phyloP scores from a whole-genome alignment of 2,797 vertebrate genomes.

The Danio aesculapii region DNA sequence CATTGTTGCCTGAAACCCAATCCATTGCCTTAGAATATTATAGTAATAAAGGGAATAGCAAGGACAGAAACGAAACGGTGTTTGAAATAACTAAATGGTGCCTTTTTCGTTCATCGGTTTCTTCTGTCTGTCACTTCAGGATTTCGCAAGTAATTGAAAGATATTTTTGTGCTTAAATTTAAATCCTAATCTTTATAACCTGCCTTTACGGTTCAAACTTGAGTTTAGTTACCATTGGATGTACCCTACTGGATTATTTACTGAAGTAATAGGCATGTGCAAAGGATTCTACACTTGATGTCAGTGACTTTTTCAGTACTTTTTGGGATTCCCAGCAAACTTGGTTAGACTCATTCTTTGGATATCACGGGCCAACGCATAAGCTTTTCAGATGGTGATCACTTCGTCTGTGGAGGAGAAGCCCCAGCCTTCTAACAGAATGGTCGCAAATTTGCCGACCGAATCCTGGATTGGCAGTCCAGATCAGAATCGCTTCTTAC shows the following conservation, averaged over 20 bases:
- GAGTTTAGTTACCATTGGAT: slow-evolving; percentile 63
- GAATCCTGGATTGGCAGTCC: slow-evolving; percentile 83
- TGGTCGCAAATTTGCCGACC: slow-evolving; percentile 82
- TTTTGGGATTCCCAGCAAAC: slow-evolving; percentile 61
- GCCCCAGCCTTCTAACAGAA: slow-evolving; percentile 82
- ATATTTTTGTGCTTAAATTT: slow-evolving; percentile 64
- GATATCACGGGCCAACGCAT: slow-evolving; percentile 72
- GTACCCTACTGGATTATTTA: slow-evolving; percentile 56
- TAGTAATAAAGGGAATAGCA: slow-evolving; percentile 76
- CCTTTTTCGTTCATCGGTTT: slow-evolving; percentile 80
- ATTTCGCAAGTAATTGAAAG: slow-evolving; percentile 72
- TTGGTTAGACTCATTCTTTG: slow-evolving; percentile 74
- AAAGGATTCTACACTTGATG: slow-evolving; percentile 64
- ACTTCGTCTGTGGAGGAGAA: slow-evolving; percentile 86
- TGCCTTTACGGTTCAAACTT: slow-evolving; percentile 62
- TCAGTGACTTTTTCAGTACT: slow-evolving; percentile 54
- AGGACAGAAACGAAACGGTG: slow-evolving; percentile 70
- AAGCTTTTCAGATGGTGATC: slow-evolving; percentile 86
- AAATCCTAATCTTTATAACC: slow-evolving; percentile 54
- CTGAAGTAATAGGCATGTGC: slow-evolving; percentile 59
- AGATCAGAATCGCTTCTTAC: slow-evolving; percentile 73
- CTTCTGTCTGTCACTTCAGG: slow-evolving; percentile 77
- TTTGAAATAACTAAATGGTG: slow-evolving; percentile 71
- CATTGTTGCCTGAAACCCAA: slow-evolving; percentile 81
- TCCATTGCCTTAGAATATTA: slow-evolving; percentile 84